Conservation (phyloP, 2,797 vertebrate genomes). For the Orestias chungarensis region DNA sequence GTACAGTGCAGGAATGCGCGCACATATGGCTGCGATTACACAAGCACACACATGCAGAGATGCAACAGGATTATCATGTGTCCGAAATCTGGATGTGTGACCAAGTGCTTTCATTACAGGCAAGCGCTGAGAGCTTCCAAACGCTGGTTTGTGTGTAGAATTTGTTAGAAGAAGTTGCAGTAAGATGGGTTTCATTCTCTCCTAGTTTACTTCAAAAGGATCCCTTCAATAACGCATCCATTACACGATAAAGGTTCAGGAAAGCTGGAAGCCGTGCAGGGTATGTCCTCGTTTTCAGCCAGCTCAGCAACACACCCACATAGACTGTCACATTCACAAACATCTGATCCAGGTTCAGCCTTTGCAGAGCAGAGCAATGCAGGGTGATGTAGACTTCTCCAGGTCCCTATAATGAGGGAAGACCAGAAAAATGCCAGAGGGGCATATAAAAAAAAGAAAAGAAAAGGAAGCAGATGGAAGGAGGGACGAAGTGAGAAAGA, state of each 20-base stretch:
- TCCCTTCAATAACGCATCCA: slow-evolving; percentile 1
- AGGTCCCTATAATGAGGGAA: slow-evolving; percentile 62
- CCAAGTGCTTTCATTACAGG: slow-evolving; percentile 35
- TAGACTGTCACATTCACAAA: slow-evolving; percentile 19
- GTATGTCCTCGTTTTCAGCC: slow-evolving; percentile 18
- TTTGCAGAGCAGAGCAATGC: slow-evolving; percentile 16
- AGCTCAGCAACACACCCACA: slow-evolving; percentile 26
- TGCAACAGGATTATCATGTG: slow-evolving; percentile 56
- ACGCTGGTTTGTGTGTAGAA: slow-evolving; percentile 13
- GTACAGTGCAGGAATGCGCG: slow-evolving; percentile 71
- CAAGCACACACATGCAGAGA: slow-evolving; percentile 43
- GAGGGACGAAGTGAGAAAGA: slow-evolving; percentile 54
- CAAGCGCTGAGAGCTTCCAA: slow-evolving; percentile 3
- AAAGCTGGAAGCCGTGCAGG: slow-evolving; percentile 9
- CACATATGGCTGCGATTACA: slow-evolving; percentile 75
- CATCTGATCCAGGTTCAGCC: slow-evolving; percentile 26
- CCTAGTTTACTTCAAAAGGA: slow-evolving; percentile 13
- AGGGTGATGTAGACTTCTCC: slow-evolving; percentile 28
- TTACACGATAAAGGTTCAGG: neutral
- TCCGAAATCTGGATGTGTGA: slow-evolving; percentile 42
- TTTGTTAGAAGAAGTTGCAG: slow-evolving; percentile 13
- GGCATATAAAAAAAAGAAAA: slow-evolving; percentile 25
- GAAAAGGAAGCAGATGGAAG: slow-evolving; percentile 40
- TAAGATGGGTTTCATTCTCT: neutral
- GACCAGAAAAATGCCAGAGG: slow-evolving; percentile 46